phyloP scores from a whole-genome alignment of 35 echinoderm and acorn worm species.

The Ophiothrix spiculata region DNA sequence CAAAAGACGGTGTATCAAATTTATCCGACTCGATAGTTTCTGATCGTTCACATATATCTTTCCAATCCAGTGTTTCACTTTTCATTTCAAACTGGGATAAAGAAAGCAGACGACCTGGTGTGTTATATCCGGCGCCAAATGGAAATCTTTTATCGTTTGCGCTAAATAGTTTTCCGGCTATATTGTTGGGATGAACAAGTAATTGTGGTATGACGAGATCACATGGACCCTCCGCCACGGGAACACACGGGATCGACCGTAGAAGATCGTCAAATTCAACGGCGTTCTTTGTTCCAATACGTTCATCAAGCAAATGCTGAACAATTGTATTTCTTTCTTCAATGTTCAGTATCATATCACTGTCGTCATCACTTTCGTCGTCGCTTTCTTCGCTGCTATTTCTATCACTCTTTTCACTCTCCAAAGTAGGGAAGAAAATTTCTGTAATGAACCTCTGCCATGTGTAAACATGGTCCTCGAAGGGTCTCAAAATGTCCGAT shows the following conservation, averaged over 20 bases:
- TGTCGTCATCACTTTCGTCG: not conserved
- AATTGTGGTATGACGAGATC: not conserved
- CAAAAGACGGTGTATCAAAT: not conserved
- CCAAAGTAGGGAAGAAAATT: slow-evolving; percentile 21
- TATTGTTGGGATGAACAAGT: slow-evolving; percentile 27
- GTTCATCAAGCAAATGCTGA: slow-evolving; percentile 17
- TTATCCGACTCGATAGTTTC: not conserved
- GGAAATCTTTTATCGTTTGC: slow-evolving; percentile 46
- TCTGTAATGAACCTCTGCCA: not conserved
- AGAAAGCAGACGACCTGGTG: slow-evolving; percentile 1
- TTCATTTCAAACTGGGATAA: slow-evolving; percentile 48
- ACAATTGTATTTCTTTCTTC: not conserved
- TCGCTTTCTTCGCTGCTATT: not conserved
- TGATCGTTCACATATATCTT: slow-evolving; percentile 45
- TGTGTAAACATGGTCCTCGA: not conserved
- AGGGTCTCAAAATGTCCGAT: not conserved
- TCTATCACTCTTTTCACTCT: not conserved
- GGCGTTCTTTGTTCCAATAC: slow-evolving; percentile 12
- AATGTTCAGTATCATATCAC: not conserved
- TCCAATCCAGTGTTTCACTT: slow-evolving; percentile 14
- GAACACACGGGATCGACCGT: slow-evolving; percentile 21
- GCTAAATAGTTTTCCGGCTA: slow-evolving; percentile 16
- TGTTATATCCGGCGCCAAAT: not conserved
- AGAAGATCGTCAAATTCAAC: slow-evolving; percentile 8
- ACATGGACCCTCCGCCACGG: slow-evolving; percentile 1